A percentile compares a stretch with the other conserved stretches of the same genome.
phyloP scores from a whole-genome alignment of 1,140 invertebrate genomes.

The Pentalonia nigronervosa region DNA sequence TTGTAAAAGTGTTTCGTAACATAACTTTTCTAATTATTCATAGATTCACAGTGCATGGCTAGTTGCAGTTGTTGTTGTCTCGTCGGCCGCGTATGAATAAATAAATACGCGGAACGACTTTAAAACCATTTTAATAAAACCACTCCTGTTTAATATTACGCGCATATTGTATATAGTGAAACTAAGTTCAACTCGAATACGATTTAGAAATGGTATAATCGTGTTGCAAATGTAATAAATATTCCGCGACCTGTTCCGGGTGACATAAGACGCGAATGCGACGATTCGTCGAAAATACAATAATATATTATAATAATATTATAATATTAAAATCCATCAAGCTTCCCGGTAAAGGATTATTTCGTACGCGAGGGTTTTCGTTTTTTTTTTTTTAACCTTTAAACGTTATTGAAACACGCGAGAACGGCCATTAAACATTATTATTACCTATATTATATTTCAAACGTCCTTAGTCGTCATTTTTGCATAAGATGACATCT shows the following conservation, averaged over 20 bases:
- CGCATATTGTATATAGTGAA: neutral
- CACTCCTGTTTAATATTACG: constrained; percentile 30
- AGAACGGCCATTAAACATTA: too few relatives aligned
- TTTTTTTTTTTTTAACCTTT: neutral
- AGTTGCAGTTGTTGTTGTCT: neutral
- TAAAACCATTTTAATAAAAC: constrained; percentile 31
- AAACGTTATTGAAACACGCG: too few relatives aligned
- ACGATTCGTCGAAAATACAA: neutral
- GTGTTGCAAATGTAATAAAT: neutral
- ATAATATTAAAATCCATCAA: neutral
- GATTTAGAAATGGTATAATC: neutral
- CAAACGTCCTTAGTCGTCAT: too few relatives aligned
- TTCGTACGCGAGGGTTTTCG: neutral
- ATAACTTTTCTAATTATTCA: constrained; percentile 25
- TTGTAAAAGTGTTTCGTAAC: neutral
- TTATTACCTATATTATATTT: too few relatives aligned
- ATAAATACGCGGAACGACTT: constrained; percentile 17
- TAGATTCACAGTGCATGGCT: constrained; percentile 8
- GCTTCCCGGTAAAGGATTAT: neutral
- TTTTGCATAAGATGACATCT: too few relatives aligned
- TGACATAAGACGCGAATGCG: neutral
- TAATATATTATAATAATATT: neutral
- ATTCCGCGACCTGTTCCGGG: neutral
- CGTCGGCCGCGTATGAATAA: neutral
- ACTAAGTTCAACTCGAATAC: constrained; percentile 13